These are phyloP conservation scores for Catocala fraxini DNA, from an alignment of 2,888 invertebrate genomes.

Conservation along the genomic window DNA sequence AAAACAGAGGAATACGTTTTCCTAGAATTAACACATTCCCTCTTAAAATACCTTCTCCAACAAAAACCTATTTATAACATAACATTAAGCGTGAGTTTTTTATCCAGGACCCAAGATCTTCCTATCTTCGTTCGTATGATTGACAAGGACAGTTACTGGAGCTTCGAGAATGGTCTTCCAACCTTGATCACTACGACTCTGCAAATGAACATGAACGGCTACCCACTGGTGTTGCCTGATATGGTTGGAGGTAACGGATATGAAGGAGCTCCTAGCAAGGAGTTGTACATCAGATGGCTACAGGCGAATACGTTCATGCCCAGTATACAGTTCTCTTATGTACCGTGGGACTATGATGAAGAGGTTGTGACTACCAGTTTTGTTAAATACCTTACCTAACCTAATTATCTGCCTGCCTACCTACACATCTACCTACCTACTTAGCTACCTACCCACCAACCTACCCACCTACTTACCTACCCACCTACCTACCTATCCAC, in stretches of 20 bases:
- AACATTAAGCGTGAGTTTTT: neutral
- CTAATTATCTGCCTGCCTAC: too few relatives aligned
- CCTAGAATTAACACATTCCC: too few relatives aligned
- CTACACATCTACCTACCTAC: too few relatives aligned
- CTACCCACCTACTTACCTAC: too few relatives aligned
- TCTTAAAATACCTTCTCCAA: too few relatives aligned
- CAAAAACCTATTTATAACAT: too few relatives aligned
- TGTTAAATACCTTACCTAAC: too few relatives aligned
- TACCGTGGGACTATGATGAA: conserved; percentile 93
- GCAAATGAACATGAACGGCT: conserved; percentile 89
- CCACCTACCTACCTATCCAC: too few relatives aligned
- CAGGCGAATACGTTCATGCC: conserved; percentile 93
- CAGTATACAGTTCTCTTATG: conserved; percentile 92
- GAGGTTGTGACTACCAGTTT: conserved; percentile 65
- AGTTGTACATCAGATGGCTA: conserved; percentile 93
- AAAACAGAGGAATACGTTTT: too few relatives aligned
- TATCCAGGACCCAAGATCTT: conserved; percentile 88
- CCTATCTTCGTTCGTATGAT: conserved; percentile 93
- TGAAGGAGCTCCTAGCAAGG: conserved; percentile 85
- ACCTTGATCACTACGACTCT: conserved; percentile 92
- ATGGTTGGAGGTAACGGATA: conserved; percentile 92
- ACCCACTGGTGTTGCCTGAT: conserved; percentile 92
- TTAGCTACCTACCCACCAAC: too few relatives aligned
- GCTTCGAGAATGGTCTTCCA: conserved; percentile 90
- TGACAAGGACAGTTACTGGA: conserved; percentile 92